phyloP scores from a whole-genome alignment of 2,797 vertebrate species.

The Falco peregrinus region DNA sequence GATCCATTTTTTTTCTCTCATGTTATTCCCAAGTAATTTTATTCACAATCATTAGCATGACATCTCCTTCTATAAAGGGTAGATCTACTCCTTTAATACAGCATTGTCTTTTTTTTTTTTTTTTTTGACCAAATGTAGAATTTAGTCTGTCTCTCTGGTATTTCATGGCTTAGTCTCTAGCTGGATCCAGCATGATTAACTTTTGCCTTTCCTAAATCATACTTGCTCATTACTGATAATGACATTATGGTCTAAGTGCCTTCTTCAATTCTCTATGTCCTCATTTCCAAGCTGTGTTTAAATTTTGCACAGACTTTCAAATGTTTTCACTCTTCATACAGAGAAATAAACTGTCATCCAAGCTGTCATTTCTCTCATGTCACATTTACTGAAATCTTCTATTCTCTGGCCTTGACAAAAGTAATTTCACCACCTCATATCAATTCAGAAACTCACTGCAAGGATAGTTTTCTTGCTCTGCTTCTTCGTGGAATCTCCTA shows the following conservation, averaged over 20 bases:
- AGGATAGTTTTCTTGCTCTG: neutral
- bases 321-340: neutral
- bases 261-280: neutral
- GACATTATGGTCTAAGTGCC: neutral
- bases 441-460: neutral
- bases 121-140: neutral
- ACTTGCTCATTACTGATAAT: neutral
- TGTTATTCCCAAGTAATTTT: neutral
- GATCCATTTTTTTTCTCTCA: neutral
- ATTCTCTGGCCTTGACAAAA: neutral
- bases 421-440: neutral
- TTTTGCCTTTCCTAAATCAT: neutral
- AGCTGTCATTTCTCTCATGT: neutral
- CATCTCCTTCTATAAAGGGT: neutral
- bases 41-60: neutral
- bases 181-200: neutral
- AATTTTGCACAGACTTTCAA: neutral
- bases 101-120: fast-evolving
- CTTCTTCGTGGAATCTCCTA: neutral
- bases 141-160: neutral
- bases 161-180: neutral
- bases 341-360: neutral
- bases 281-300: neutral
- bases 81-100: neutral
- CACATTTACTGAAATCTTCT: neutral